Evolutionary conservation across 1,140 invertebrate genomes (phyloP).

Genomic region (Drosophila littoralis): DNA sequence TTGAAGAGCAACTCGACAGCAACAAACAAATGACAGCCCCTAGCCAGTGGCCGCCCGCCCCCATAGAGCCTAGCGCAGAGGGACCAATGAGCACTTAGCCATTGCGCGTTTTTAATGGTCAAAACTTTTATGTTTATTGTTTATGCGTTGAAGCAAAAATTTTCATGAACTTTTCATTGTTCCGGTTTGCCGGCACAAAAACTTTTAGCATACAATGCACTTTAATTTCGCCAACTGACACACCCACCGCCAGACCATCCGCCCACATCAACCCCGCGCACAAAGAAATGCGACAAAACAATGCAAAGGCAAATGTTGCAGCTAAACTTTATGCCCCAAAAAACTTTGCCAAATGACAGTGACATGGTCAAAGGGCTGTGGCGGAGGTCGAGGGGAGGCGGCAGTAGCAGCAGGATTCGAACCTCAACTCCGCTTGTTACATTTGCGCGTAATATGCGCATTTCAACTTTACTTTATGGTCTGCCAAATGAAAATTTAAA

Average conservation of each 20-base stretch:
- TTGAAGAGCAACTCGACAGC: slow-evolving; percentile 53
- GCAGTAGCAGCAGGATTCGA: slow-evolving; percentile 12
- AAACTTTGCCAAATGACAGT: slow-evolving; percentile 77
- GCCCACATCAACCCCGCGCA: neutral
- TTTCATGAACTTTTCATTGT: slow-evolving; percentile 83
- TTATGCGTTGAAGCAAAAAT: slow-evolving; percentile 81
- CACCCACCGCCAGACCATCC: neutral
- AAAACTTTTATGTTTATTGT: slow-evolving; percentile 83
- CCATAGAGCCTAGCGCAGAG: slow-evolving; percentile 6
- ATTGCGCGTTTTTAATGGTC: slow-evolving; percentile 76
- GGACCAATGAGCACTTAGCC: slow-evolving; percentile 62
- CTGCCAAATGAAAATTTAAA: slow-evolving; percentile 52
- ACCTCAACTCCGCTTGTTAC: slow-evolving; percentile 31
- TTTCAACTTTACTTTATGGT: slow-evolving; percentile 57
- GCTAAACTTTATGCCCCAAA: slow-evolving; percentile 79
- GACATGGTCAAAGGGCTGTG: slow-evolving; percentile 36
- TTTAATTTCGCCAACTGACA: slow-evolving; percentile 60
- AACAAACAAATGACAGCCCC: slow-evolving; percentile 48
- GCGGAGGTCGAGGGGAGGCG: neutral
- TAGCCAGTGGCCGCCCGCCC: neutral
- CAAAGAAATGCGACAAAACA: slow-evolving; percentile 61
- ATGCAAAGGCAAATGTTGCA: slow-evolving; percentile 76
- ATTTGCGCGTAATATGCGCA: slow-evolving; percentile 57
- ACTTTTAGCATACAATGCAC: slow-evolving; percentile 80
- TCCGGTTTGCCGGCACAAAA: slow-evolving; percentile 74